phyloP scores from a whole-genome alignment of 2,888 invertebrate species.

The Trimorus sp. region DNA sequence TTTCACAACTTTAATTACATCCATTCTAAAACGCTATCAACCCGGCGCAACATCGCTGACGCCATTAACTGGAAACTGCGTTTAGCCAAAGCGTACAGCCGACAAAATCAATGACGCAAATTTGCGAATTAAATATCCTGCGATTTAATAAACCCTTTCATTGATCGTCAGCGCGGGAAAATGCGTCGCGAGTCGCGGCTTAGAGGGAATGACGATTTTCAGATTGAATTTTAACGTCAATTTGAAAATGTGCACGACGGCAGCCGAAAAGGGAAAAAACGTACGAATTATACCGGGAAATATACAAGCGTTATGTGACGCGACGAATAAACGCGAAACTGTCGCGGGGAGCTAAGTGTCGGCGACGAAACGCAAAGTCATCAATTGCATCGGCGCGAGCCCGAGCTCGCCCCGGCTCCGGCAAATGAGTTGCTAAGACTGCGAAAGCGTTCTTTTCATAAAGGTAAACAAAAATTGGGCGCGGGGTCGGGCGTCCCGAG shows the following conservation, averaged over 20 bases:
- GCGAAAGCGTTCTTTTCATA: constrained; percentile 38
- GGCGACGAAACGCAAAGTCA: not conserved
- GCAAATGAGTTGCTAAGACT: constrained; percentile 44
- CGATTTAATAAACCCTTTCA: constrained; percentile 25
- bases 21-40: constrained; percentile 74
- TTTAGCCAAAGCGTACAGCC: constrained; percentile 35
- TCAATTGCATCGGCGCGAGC: constrained; percentile 32
- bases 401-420: constrained; percentile 12
- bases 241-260: no score
- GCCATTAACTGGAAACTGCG: constrained; percentile 48
- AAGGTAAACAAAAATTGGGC: constrained; percentile 35
- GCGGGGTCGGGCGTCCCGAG: constrained; percentile 6
- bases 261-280: no score
- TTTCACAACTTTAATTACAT: constrained; percentile 80
- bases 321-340: no score
- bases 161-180: constrained; percentile 14
- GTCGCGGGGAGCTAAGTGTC: no score
- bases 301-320: no score
- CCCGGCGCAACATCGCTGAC: constrained; percentile 59
- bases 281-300: no score
- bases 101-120: constrained; percentile 41
- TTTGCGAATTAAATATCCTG: constrained; percentile 37
- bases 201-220: no score
- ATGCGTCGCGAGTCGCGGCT: no score
- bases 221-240: no score